These are phyloP conservation scores for Zootoca vivipara DNA, from an alignment of 2,113 vertebrate species.

Conservation along the genomic window DNA sequence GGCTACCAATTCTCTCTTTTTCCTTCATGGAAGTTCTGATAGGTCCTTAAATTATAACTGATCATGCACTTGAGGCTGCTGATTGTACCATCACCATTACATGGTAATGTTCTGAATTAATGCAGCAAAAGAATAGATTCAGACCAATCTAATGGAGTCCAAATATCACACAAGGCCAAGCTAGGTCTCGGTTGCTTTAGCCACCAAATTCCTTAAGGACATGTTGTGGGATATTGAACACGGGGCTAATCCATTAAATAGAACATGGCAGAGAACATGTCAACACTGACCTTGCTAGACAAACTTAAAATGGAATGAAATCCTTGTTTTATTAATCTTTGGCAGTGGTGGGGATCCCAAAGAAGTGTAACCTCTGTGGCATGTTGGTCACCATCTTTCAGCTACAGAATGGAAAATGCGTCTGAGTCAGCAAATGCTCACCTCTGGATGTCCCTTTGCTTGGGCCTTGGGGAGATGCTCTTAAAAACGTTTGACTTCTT, in stretches of 20 bases:
- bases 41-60: neutral
- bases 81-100: neutral
- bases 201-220: neutral
- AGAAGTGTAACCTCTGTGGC: neutral
- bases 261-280: neutral
- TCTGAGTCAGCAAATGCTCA: neutral
- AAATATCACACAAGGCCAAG: neutral
- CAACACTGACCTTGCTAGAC: neutral
- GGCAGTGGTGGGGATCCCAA: neutral
- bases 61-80: neutral
- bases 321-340: neutral
- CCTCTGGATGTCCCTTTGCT: neutral
- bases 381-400: neutral
- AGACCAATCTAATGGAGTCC: neutral
- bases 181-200: neutral
- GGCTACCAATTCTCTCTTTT: neutral
- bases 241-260: neutral
- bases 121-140: neutral
- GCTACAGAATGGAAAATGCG: neutral
- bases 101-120: neutral
- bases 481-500: neutral
- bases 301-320: neutral
- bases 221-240: neutral
- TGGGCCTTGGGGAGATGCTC: neutral
- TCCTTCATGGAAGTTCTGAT: neutral